Evolutionary conservation across 2,888 invertebrate species (phyloP).

Genomic region (Eretmocerus hayati): DNA sequence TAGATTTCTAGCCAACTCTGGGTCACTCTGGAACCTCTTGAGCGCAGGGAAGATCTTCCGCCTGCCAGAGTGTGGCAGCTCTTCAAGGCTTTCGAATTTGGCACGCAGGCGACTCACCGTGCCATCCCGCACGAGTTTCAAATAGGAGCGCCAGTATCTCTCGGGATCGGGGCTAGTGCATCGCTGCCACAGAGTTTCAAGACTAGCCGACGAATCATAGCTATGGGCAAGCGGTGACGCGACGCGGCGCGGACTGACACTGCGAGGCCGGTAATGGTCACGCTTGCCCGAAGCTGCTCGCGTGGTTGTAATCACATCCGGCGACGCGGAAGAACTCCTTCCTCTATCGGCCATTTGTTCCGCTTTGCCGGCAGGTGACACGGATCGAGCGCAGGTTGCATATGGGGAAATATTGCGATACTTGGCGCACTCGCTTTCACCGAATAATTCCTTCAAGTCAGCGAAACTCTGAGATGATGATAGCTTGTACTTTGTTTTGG

Average conservation of each 20-base stretch:
- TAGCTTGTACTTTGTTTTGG: constrained; percentile 20
- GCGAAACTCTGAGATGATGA: constrained; percentile 64
- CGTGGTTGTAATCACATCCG: constrained; percentile 29
- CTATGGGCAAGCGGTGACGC: constrained; percentile 24
- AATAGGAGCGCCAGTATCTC: constrained; percentile 61
- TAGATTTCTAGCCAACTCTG: constrained; percentile 61
- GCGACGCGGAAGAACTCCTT: constrained; percentile 35
- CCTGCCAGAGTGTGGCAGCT: constrained; percentile 37
- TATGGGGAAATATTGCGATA: constrained; percentile 51
- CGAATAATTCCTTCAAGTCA: constrained; percentile 75
- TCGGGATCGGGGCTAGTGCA: constrained; percentile 69
- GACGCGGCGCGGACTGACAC: constrained; percentile 44
- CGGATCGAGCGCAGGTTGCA: constrained; percentile 25
- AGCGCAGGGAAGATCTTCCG: constrained; percentile 38
- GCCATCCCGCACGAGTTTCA: constrained; percentile 66
- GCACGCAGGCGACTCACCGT: constrained; percentile 72
- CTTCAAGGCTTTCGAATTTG: constrained; percentile 67
- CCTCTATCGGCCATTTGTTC: constrained; percentile 29
- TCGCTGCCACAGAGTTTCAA: constrained; percentile 63
- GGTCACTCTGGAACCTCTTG: constrained; percentile 67
- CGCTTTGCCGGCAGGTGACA: constrained; percentile 24
- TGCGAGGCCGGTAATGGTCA: constrained; percentile 38
- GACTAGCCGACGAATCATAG: constrained; percentile 52
- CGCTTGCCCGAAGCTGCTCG: constrained; percentile 41
- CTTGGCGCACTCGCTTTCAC: constrained; percentile 60